Evolutionary conservation across 2,113 vertebrate genomes (phyloP).

Genomic region (Tachysurus vachellii): DNA sequence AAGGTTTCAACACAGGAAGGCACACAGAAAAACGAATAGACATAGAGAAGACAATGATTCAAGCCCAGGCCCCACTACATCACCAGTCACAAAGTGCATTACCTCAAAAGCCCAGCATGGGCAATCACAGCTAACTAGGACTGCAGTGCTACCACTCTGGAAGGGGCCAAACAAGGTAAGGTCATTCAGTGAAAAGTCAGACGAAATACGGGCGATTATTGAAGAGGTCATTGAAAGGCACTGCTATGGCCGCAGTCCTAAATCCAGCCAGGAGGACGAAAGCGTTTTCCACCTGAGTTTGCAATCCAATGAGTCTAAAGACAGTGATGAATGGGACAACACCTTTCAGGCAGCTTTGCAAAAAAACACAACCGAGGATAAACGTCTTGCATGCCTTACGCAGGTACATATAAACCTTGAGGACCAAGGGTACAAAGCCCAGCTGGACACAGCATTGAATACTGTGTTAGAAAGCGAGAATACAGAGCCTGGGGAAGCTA

Average conservation of each 20-base stretch:
- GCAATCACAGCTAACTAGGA: not conserved
- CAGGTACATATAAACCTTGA: constrained; percentile 74
- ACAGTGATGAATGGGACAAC: constrained; percentile 79
- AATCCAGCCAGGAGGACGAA: constrained; percentile 64
- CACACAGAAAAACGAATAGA: constrained; percentile 71
- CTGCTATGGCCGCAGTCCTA: constrained; percentile 63
- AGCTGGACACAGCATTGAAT: constrained; percentile 68
- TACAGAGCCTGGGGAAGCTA: constrained; percentile 23
- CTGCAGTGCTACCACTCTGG: constrained; percentile 31
- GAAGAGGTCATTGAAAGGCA: constrained; percentile 80
- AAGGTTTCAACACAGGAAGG: constrained; percentile 64
- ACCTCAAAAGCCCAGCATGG: constrained; percentile 34
- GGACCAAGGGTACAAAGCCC: constrained; percentile 77
- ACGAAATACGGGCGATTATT: constrained; percentile 67
- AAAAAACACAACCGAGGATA: constrained; percentile 59
- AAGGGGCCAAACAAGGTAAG: constrained; percentile 53
- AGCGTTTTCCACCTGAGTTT: constrained; percentile 76
- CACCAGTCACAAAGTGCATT: constrained; percentile 31
- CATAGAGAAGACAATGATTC: constrained; percentile 62
- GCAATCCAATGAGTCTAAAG: constrained; percentile 58
- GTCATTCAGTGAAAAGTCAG: constrained; percentile 49
- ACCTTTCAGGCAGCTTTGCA: constrained; percentile 67
- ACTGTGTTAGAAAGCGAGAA: constrained; percentile 34
- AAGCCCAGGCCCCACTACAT: not conserved
- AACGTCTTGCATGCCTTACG: constrained; percentile 72